Percentiles rank a stretch among this genome's conserved stretches.
Evolutionary conservation across 2,113 vertebrate genomes (phyloP).

Genomic region (Axis porcinus): DNA sequence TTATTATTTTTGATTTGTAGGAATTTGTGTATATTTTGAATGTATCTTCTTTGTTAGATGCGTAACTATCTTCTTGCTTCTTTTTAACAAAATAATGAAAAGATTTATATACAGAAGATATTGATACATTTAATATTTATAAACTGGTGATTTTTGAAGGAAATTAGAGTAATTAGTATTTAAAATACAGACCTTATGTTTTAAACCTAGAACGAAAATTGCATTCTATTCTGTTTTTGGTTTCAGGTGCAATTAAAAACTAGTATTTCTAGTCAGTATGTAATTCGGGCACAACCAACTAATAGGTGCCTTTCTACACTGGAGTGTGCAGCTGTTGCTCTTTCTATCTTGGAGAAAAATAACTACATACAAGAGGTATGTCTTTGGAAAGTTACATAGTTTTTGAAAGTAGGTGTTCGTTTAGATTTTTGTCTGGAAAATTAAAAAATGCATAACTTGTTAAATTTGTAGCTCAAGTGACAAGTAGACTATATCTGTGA

Average conservation of each 20-base stretch:
- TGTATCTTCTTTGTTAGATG: not conserved
- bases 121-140: not conserved
- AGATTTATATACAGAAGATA: not conserved
- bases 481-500: slow-evolving; percentile 16
- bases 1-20: not conserved
- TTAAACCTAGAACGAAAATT: slow-evolving; percentile 23
- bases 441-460: not conserved
- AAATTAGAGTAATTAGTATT: not conserved
- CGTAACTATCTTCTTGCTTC: not conserved
- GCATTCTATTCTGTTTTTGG: slow-evolving; percentile 6
- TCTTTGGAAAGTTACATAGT: not conserved
- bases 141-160: not conserved
- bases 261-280: slow-evolving; percentile 92
- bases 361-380: slow-evolving; percentile 91
- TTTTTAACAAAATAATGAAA: not conserved
- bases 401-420: not conserved
- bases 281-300: slow-evolving; percentile 95
- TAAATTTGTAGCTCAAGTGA: slow-evolving; percentile 1
- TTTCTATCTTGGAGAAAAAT: slow-evolving; percentile 92
- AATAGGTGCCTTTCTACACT: slow-evolving; percentile 96
- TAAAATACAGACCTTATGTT: not conserved
- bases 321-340: slow-evolving; percentile 93
- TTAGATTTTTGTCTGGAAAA: slow-evolving; percentile 29
- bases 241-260: slow-evolving; percentile 93
- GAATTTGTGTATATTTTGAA: not conserved